These are phyloP conservation scores for Patella pellucida DNA, from an alignment of 2,888 invertebrate species.

Conservation along the genomic window DNA sequence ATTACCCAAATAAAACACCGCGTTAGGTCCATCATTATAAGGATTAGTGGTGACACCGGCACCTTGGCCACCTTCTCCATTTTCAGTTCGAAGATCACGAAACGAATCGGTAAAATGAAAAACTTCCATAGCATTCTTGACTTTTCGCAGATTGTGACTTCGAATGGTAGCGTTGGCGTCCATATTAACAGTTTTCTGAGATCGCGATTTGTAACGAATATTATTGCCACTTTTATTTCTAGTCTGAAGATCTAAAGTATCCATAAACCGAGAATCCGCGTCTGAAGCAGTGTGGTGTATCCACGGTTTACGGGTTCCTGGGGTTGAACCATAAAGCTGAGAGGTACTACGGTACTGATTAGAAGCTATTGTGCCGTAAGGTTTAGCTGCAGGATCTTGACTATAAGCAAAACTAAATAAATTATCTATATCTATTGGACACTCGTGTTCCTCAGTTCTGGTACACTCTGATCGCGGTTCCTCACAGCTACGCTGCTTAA, in stretches of 20 bases:
- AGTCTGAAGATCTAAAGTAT: slow-evolving; percentile 33
- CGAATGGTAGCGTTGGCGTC: slow-evolving; percentile 61
- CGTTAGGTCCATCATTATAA: not conserved
- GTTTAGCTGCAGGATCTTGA: slow-evolving; percentile 23
- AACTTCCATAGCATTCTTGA: slow-evolving; percentile 52
- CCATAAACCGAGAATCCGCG: slow-evolving; percentile 30
- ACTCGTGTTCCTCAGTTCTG: slow-evolving; percentile 21
- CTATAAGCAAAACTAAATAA: slow-evolving; percentile 44
- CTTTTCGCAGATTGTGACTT: slow-evolving; percentile 56
- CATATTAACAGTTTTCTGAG: slow-evolving; percentile 43
- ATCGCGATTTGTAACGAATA: slow-evolving; percentile 38
- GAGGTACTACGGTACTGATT: slow-evolving; percentile 32
- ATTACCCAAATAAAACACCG: slow-evolving; percentile 3
- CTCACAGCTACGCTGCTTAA: slow-evolving; percentile 45
- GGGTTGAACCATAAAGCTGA: slow-evolving; percentile 31
- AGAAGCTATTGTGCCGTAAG: slow-evolving; percentile 21
- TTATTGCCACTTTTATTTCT: slow-evolving; percentile 10
- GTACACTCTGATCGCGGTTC: slow-evolving; percentile 26
- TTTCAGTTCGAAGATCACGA: slow-evolving; percentile 20
- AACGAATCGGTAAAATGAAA: slow-evolving; percentile 54
- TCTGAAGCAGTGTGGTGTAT: slow-evolving; percentile 16
- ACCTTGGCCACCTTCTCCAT: not conserved
- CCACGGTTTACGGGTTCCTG: slow-evolving; percentile 23
- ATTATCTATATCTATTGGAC: slow-evolving; percentile 44
- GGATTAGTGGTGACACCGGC: not conserved